Evolutionary conservation across 2,797 vertebrate genomes (phyloP), one percentile per base, ranked within the genome.

Genomic region (Phoeniculus purpureus): DNA sequence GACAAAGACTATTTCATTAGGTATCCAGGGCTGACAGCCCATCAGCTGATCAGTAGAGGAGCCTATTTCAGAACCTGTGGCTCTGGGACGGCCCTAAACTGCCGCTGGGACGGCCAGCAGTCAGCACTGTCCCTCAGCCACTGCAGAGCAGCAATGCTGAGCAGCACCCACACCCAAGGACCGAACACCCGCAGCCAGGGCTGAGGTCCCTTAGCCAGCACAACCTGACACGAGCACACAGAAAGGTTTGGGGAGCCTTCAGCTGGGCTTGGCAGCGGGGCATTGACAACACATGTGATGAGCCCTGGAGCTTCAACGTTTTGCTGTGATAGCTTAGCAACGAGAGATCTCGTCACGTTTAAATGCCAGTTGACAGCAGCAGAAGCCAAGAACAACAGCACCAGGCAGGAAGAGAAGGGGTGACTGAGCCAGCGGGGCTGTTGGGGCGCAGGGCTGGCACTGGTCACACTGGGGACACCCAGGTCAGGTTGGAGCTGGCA

Each of bases 321-420:
- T 78, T 94, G 95, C 92, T 95, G 96, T 96, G 97, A 94, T 76
- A 86, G 97, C 96, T 93, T 94, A 94, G 96, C 87, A 91, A 93
- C 48, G 81, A 97, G 94, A 94, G 96, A 95, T 96, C 93, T 93
- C 88, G 37, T 95, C 95, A 93, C 85, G 82, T 96, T 96, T 76
- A 96, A 96, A 97, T 96, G 97, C 96, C 97, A 97, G 97, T 96
- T 97, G 96, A 96, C 73, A 96, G 96, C 95, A 96, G 95, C 92
- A 84, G 94, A 89, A 95, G 96, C 97, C 97, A 97, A 97, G 96
- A 96, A 95, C 93, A 95, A n/a, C n/a, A n/a, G 95, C 86, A 66
- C 94, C 96, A 92, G 94, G 77, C 37, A 66, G 96, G 94, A 96
- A 86, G 81, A 78, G 92, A 77, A 96, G 81, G 92, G 87, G 81